A percentile compares a stretch with the other conserved stretches of the same genome.
Evolutionary conservation across 2,113 vertebrate genomes (phyloP).

Genomic region (Myotis lucifugus): DNA sequence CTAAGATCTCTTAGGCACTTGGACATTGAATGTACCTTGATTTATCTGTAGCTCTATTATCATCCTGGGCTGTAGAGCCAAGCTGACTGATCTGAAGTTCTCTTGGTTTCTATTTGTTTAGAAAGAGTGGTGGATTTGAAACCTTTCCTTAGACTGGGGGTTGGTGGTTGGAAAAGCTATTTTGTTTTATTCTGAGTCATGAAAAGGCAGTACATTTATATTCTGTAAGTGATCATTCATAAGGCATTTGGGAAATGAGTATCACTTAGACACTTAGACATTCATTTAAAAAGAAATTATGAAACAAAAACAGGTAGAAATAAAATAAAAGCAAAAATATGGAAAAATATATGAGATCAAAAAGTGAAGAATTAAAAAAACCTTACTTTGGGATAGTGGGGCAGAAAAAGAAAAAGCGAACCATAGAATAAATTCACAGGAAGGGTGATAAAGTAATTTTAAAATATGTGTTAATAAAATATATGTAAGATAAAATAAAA

Average conservation of each 20-base stretch:
- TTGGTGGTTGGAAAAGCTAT: background rate
- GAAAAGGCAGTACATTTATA: background rate
- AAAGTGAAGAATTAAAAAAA: background rate
- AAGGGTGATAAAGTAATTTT: background rate
- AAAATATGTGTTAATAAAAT: background rate
- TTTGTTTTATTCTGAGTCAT: constrained; percentile 24
- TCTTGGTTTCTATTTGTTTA: background rate
- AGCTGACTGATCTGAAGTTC: background rate
- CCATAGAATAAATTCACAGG: background rate
- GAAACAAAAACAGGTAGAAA: background rate
- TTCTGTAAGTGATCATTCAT: background rate
- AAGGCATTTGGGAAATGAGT: background rate
- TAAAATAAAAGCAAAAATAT: background rate
- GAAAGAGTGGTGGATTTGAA: background rate
- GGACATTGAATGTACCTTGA: background rate
- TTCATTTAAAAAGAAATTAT: background rate
- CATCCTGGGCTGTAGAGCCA: background rate
- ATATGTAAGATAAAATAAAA: background rate
- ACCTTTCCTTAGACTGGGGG: background rate
- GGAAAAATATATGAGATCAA: background rate
- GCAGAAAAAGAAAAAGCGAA: background rate
- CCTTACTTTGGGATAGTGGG: background rate
- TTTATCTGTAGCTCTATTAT: background rate
- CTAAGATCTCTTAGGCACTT: background rate
- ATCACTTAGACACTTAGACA: background rate